Percentiles rank a stretch among this genome's conserved stretches.
These are phyloP conservation scores for Astreopora myriophthalma DNA, from an alignment of 64 coral and sea anemone genomes.

Conservation along the genomic window DNA sequence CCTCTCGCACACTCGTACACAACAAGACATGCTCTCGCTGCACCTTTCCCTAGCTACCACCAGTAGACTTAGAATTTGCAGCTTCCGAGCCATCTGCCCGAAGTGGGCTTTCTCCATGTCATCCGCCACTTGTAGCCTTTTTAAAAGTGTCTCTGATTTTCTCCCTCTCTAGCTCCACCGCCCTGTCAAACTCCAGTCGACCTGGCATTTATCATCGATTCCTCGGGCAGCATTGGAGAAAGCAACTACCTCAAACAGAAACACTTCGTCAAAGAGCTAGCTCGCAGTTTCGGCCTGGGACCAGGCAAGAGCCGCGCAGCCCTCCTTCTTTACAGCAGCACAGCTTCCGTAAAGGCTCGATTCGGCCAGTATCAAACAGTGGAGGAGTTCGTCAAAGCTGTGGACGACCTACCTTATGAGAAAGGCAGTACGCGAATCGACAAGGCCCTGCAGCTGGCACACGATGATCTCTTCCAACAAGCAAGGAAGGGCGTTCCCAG, in stretches of 20 bases:
- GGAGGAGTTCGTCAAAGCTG: constrained; percentile 26
- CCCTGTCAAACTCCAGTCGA: constrained; percentile 11
- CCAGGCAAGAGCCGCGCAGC: constrained; percentile 2
- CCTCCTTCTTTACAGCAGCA: constrained; percentile 21
- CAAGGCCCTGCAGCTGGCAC: constrained; percentile 13
- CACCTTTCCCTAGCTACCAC: too few relatives aligned
- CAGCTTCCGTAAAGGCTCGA: constrained; percentile 28
- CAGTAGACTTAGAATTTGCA: too few relatives aligned
- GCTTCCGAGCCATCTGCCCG: too few relatives aligned
- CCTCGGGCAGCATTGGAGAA: constrained; percentile 24
- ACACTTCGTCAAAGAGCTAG: not conserved
- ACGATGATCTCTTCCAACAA: constrained; percentile 9
- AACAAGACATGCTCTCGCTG: too few relatives aligned
- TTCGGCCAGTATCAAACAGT: constrained; percentile 59
- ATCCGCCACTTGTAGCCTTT: too few relatives aligned
- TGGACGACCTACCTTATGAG: not conserved
- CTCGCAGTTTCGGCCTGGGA: not conserved
- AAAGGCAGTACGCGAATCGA: not conserved
- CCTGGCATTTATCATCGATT: constrained; percentile 45
- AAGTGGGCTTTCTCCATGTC: too few relatives aligned
- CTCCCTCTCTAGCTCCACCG: not conserved
- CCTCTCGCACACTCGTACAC: too few relatives aligned
- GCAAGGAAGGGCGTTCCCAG: constrained; percentile 30
- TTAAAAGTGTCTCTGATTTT: not conserved
- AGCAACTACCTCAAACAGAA: constrained; percentile 28